These are phyloP conservation scores for Prenolepis imparis DNA, from an alignment of 2,888 invertebrate species.

Conservation along the genomic window DNA sequence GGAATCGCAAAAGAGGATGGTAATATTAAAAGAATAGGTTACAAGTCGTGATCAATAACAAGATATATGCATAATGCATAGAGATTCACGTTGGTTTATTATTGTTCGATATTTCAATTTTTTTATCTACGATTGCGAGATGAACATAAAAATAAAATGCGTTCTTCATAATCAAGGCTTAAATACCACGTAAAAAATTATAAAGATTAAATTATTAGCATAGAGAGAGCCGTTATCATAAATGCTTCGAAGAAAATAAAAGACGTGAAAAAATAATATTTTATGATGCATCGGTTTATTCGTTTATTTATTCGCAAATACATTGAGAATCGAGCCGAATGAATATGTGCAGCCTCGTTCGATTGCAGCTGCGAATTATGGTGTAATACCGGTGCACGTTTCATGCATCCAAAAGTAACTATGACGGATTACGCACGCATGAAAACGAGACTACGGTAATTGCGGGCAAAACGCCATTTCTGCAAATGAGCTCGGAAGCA, in stretches of 20 bases:
- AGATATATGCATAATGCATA: background rate
- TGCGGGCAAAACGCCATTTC: background rate
- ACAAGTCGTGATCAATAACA: slow-evolving; percentile 23
- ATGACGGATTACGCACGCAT: slow-evolving; percentile 22
- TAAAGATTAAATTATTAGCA: background rate
- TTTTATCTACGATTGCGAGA: background rate
- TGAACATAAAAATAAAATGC: background rate
- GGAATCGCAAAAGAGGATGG: slow-evolving; percentile 30
- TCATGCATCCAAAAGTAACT: background rate
- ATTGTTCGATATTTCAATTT: slow-evolving; percentile 7
- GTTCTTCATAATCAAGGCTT: background rate
- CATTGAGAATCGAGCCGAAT: background rate
- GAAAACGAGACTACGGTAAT: background rate
- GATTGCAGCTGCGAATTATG: slow-evolving; percentile 9
- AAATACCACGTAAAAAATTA: background rate
- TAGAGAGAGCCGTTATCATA: background rate
- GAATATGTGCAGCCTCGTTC: background rate
- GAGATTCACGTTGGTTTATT: background rate
- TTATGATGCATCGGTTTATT: background rate
- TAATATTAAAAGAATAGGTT: slow-evolving; percentile 43
- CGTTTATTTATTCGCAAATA: background rate
- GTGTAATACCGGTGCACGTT: slow-evolving; percentile 12
- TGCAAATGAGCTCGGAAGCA: slow-evolving; percentile 10
- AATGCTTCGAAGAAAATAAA: background rate
- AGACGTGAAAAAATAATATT: background rate